A percentile compares a stretch with the other conserved stretches of the same genome.
Conservation (phyloP, 2,797 vertebrate species). For the Coranthus polyacanthus region DNA sequence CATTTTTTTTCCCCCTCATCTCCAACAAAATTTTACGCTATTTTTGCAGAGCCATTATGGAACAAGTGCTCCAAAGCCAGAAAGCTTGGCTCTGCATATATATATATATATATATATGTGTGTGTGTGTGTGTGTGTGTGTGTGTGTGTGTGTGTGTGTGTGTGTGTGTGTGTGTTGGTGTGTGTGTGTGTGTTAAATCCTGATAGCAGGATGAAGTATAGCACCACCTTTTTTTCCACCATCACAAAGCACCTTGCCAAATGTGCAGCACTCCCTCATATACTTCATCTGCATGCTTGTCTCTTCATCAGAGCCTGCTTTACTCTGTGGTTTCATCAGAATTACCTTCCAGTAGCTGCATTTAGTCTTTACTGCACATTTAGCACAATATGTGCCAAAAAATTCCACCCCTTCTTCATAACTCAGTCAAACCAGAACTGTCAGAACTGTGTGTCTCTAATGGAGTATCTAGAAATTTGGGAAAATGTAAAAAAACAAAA, state of each 20-base stretch:
- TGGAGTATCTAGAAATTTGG: too few species aligned
- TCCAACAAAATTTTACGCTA: conserved; percentile 35
- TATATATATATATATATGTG: too few species aligned
- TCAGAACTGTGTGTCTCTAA: too few species aligned
- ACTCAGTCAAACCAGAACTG: too few species aligned
- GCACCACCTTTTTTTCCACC: not conserved
- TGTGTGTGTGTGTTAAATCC: conserved; percentile 40
- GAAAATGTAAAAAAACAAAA: too few species aligned
- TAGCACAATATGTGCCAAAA: too few species aligned
- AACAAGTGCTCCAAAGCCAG: conserved; percentile 44
- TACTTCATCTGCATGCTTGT: conserved; percentile 33
- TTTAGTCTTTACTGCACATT: too few species aligned
- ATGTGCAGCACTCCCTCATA: conserved; percentile 35
- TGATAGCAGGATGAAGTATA: too few species aligned
- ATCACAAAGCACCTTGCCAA: conserved; percentile 36
- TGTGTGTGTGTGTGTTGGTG: not conserved
- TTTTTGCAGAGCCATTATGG: conserved; percentile 60
- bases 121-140: not conserved
- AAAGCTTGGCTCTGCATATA: conserved; percentile 36
- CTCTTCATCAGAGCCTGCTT: too few species aligned
- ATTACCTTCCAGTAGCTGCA: too few species aligned
- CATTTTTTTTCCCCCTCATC: conserved; percentile 28
- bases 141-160: conserved; percentile 26
- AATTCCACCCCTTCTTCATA: too few species aligned
- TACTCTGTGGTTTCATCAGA: too few species aligned